These are phyloP conservation scores for Dyspetes luteomarginatus DNA, from an alignment of 2,888 invertebrate species.

Conservation along the genomic window DNA sequence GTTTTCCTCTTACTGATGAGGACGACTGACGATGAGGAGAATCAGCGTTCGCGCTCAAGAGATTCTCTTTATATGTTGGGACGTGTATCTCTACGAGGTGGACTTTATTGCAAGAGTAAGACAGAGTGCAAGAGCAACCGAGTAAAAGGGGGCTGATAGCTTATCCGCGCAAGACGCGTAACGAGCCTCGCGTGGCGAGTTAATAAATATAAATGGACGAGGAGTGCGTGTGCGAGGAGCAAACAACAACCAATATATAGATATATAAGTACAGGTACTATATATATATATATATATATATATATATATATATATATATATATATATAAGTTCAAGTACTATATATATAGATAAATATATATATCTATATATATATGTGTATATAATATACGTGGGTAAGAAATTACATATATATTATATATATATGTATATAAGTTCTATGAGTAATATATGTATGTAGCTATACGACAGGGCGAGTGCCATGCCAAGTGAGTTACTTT, in stretches of 20 bases:
- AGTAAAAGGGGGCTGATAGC: neutral
- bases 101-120: too few species aligned
- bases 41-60: neutral
- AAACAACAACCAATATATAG: neutral
- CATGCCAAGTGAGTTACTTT: slow-evolving; percentile 74
- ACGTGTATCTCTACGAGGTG: neutral
- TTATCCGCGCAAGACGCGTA: slow-evolving; percentile 17
- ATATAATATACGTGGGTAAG: neutral
- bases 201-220: slow-evolving; percentile 40
- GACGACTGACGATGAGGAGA: neutral
- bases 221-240: slow-evolving; percentile 45
- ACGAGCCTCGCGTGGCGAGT: slow-evolving; percentile 31
- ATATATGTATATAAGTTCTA: neutral
- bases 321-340: neutral
- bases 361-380: neutral
- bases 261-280: neutral
- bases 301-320: neutral
- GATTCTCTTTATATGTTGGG: neutral
- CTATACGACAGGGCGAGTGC: slow-evolving; percentile 52
- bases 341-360: slow-evolving; percentile 6
- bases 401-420: slow-evolving; percentile 6
- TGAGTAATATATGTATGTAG: neutral
- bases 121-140: too few species aligned
- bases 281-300: neutral
- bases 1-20: slow-evolving; percentile 22